phyloP scores from a whole-genome alignment of 1,140 invertebrate genomes.

The Ridgeia piscesae region DNA sequence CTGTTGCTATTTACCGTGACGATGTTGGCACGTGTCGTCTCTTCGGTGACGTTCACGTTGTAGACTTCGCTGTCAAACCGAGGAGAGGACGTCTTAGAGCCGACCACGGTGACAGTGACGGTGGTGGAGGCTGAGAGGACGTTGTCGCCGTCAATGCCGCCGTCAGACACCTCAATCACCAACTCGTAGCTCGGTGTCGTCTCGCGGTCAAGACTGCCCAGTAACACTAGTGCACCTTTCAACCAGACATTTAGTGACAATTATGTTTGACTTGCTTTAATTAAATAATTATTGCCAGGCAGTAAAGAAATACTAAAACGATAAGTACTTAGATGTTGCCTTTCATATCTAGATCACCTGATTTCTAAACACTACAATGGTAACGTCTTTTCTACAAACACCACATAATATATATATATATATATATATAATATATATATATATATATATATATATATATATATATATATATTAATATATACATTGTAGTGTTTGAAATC shows the following conservation, averaged over 20 bases:
- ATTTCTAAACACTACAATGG: too few relatives aligned
- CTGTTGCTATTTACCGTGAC: not conserved
- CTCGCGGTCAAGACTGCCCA: not conserved
- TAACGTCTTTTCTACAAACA: too few relatives aligned
- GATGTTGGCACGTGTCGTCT: not conserved
- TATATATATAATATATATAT: too few relatives aligned
- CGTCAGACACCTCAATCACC: not conserved
- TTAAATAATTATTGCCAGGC: too few relatives aligned
- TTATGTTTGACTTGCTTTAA: not conserved
- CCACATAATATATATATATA: too few relatives aligned
- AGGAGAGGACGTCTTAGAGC: not conserved
- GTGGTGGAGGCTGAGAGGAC: not conserved
- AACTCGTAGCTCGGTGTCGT: not conserved
- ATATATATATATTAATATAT: too few relatives aligned
- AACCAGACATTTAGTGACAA: not conserved
- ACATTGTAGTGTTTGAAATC: too few relatives aligned
- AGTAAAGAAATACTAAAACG: too few relatives aligned
- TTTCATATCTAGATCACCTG: too few relatives aligned
- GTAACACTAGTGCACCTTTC: constrained; percentile 8
- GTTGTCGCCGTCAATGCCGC: not conserved
- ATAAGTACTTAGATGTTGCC: too few relatives aligned
- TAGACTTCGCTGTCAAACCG: not conserved
- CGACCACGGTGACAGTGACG: not conserved
- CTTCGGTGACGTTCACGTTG: not conserved
- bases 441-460: too few relatives aligned